Base-by-base conservation (phyloP, 2,797 vertebrate species). In the Peromyscus melanophrys region DNA sequence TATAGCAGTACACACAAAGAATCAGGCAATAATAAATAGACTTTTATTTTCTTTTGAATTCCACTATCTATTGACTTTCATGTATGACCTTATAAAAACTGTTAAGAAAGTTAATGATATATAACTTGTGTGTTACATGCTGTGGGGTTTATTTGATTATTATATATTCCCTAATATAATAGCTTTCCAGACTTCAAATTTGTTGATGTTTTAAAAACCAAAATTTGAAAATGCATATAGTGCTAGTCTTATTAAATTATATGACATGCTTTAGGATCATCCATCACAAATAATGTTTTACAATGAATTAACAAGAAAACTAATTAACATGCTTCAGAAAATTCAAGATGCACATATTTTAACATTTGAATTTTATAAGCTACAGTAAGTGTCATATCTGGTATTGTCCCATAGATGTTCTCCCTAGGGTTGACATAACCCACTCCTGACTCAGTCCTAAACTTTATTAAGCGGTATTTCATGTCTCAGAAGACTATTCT, bases 131-230 rank as follows among this genome's bases (percentile, higher is more conserved):
- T 98, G 14, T 40, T 73, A 19, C n/a, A 37, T n/a, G 16, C 69
- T 37, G 6, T 98, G 98, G 96, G 98, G 97, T 98, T 98, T 59
- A 65, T 65, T 65, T 65, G 95, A 96, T 98, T 98, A 97, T 97
- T 98, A 97, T 97, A 97, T 7, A 98, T 96, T 98, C 98, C 99
- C 97, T 99, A 99, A 98, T 98, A 98, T 99, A 99, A 98, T 98
- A 98, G 99, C 98, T 99, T 98, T 99, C 97, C 99, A 98, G 99
- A 99, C 99, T 99, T 96, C 97, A 80, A 99, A 63, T 98, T 98
- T 98, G 61, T 98, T 99, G 97, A 98, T 98, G 98, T 98, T 97
- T 98, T 97, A 97, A 80, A 78, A 84, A 52, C 40, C 14, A 86
- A 84, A 86, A 29, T 31, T 81, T n/a, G 83, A 52, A 77, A 25